Conservation (phyloP, 2,888 invertebrate genomes). For the Nemapogon koenigi region DNA sequence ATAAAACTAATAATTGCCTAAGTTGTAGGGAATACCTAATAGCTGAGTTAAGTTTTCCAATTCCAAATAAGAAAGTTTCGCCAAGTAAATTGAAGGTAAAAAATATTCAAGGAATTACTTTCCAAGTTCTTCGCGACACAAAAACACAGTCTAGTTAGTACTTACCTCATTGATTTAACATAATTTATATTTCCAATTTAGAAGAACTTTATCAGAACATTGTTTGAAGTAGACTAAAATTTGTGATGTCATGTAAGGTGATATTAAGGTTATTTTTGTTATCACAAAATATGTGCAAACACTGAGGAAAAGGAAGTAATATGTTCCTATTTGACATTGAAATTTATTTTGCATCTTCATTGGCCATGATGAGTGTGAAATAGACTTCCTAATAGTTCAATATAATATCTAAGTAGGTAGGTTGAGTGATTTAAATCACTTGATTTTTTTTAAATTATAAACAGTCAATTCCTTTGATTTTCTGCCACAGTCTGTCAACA, state of each 20-base stretch:
- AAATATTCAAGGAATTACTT: too few species aligned
- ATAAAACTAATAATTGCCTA: too few species aligned
- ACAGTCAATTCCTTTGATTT: too few species aligned
- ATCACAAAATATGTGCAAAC: neutral
- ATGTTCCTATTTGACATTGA: neutral
- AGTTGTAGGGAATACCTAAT: too few species aligned
- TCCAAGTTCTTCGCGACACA: too few species aligned
- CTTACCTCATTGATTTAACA: neutral
- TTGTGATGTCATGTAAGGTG: too few species aligned
- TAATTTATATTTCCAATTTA: neutral
- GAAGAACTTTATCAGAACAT: neutral
- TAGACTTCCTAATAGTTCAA: slow-evolving; percentile 1
- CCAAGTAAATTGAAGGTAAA: too few species aligned
- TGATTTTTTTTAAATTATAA: too few species aligned
- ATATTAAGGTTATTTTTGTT: slow-evolving; percentile 3
- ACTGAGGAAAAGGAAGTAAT: slow-evolving; percentile 1
- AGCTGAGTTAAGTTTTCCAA: too few species aligned
- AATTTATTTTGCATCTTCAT: neutral
- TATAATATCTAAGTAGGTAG: neutral
- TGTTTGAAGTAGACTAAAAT: neutral
- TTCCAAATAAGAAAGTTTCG: too few species aligned
- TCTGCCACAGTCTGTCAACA: too few species aligned
- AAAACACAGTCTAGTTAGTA: neutral
- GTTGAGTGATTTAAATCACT: neutral
- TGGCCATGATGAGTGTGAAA: slow-evolving; percentile 2